Conservation (phyloP, 2,888 invertebrate genomes). For the Sepiola atlantica region DNA sequence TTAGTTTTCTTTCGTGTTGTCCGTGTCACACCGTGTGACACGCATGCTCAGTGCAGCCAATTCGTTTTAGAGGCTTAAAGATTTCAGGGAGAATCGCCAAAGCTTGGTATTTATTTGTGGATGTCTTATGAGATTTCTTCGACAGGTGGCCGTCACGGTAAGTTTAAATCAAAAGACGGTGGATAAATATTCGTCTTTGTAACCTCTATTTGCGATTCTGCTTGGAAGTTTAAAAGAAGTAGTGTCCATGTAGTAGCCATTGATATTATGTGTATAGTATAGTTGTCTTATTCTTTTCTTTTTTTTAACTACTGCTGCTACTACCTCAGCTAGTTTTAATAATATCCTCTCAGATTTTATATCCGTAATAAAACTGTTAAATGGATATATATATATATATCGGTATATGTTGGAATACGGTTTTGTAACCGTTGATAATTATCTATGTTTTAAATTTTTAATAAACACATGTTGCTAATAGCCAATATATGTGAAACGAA, state of each 20-base stretch:
- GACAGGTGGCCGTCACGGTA: slow-evolving; percentile 46
- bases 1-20: background rate
- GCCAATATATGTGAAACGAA: background rate
- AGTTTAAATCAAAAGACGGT: background rate
- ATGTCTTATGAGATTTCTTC: slow-evolving; percentile 46
- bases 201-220: background rate
- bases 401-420: background rate
- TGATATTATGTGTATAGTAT: background rate
- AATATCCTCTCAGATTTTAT: slow-evolving; percentile 2
- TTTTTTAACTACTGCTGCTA: background rate
- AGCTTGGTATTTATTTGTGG: slow-evolving; percentile 45
- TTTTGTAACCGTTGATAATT: background rate
- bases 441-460: no score
- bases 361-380: background rate
- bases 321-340: background rate
- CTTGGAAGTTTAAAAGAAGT: background rate
- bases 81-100: background rate
- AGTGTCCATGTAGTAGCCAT: background rate
- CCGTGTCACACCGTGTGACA: slow-evolving; percentile 34
- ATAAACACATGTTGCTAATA: slow-evolving; percentile 1
- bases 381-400: background rate
- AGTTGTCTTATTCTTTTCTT: no score
- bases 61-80: background rate
- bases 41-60: slow-evolving; percentile 36
- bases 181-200: background rate